Conservation (phyloP, 2,113 vertebrate species). For the Illadopsis cleaveri region DNA sequence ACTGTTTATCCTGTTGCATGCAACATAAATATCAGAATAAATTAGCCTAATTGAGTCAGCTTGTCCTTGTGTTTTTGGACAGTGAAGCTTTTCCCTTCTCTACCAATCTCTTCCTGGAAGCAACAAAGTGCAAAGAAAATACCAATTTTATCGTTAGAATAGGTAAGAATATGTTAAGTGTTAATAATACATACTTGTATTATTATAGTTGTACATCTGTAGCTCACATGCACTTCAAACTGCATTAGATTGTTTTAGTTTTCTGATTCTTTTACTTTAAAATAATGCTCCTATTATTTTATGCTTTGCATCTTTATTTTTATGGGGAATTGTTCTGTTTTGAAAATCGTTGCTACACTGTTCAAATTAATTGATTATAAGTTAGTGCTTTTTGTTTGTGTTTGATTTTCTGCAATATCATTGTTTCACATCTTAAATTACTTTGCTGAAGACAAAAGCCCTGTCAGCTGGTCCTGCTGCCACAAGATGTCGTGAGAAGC, state of each 20-base stretch:
- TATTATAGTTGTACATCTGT: neutral
- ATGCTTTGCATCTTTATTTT: neutral
- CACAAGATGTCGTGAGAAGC: slow-evolving; percentile 64
- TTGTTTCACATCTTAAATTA: neutral
- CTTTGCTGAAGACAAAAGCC: neutral
- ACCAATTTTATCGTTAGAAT: neutral
- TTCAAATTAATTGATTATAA: neutral
- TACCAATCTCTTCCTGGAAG: neutral
- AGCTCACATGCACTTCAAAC: neutral
- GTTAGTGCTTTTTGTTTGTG: neutral
- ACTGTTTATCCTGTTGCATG: neutral
- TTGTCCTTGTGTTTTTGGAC: neutral
- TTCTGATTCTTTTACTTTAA: neutral
- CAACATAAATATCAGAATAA: neutral
- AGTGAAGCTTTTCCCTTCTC: neutral
- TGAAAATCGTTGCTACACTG: neutral
- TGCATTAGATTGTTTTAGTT: neutral
- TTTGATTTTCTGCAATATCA: neutral
- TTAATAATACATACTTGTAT: neutral
- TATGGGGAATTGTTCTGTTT: neutral
- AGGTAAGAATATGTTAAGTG: neutral
- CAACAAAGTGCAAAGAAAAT: neutral
- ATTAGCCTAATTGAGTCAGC: neutral
- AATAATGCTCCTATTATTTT: neutral
- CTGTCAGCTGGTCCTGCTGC: neutral